Conservation (phyloP, 2,797 vertebrate species). For the Acanthiza pusilla region DNA sequence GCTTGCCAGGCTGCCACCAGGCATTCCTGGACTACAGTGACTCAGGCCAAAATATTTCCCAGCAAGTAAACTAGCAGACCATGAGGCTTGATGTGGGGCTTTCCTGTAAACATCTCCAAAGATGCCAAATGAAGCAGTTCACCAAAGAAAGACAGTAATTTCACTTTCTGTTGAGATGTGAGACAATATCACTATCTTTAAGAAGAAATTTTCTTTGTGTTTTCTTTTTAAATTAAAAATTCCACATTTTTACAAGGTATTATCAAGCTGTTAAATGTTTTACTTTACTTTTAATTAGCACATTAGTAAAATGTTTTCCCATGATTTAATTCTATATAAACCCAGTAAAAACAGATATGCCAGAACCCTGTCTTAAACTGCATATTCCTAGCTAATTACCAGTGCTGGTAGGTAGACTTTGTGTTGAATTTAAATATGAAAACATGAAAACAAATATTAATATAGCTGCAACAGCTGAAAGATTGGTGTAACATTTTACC, state of each 20-base stretch:
- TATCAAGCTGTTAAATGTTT: background rate
- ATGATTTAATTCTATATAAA: background rate
- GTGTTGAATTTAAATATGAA: background rate
- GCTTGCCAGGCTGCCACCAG: background rate
- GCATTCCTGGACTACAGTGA: fast-evolving
- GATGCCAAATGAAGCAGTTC: background rate
- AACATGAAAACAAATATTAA: background rate
- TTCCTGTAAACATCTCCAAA: background rate
- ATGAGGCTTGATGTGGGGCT: background rate
- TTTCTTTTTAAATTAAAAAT: background rate
- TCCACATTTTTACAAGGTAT: background rate
- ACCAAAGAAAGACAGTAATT: background rate
- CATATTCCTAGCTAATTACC: background rate
- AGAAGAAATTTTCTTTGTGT: background rate
- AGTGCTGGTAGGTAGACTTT: background rate
- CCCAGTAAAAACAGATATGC: background rate
- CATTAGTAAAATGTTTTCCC: background rate
- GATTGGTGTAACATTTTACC: background rate
- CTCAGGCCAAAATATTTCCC: background rate
- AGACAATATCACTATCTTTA: background rate
- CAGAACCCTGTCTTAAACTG: background rate
- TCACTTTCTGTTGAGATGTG: background rate
- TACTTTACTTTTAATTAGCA: background rate
- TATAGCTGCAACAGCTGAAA: background rate
- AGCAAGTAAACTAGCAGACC: background rate